Evolutionary conservation across 2,797 vertebrate species (phyloP), one percentile per base, ranked within the genome.

Genomic region (Sciurus carolinensis): DNA sequence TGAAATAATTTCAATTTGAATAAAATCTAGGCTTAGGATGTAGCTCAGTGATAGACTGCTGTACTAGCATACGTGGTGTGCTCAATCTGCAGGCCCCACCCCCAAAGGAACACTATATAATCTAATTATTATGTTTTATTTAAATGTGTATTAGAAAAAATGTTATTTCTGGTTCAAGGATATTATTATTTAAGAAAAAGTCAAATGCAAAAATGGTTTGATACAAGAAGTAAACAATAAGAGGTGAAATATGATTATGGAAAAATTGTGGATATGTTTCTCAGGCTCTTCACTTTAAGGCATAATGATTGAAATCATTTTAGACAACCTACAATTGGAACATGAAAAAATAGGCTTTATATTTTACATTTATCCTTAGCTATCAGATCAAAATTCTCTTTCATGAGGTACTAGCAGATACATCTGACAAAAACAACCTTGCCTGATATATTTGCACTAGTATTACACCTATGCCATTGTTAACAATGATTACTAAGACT

Each of bases 1-100:
- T 88, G 71, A 91, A 44, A 88, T 90, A 33, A 94, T 95, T 91
- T 89, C 59, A 75, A 59, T 47, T 64, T 71, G 59, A 24, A 62
- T 26, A 62, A 57, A 22, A 26, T 26, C 24, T 26, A 62, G 59
- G 59, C 59, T 26, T 24, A 22, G 24, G 3, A 62, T 26, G 24
- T 62, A 62, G 59, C 24, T 62, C 59, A 62, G 59, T 26, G 24
- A 24, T 62, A 62, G 59, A 62, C 9, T 24, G 8, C 22, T 62
- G 9, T 24, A 26, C 3, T 10, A 62, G 59, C 22, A 62, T 62
- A 2, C 9, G 26, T 62, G 59, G 3, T 62, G 24, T 62, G 59
- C 9, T 62, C 59, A 62, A 62, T 62, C 59, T 62, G 20, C 59
- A 62, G 59, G 20, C 7, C 59, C 59, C 9, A 9, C 44, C 9